phyloP scores from a whole-genome alignment of 2,797 vertebrate species.

The Echeneis naucrates region DNA sequence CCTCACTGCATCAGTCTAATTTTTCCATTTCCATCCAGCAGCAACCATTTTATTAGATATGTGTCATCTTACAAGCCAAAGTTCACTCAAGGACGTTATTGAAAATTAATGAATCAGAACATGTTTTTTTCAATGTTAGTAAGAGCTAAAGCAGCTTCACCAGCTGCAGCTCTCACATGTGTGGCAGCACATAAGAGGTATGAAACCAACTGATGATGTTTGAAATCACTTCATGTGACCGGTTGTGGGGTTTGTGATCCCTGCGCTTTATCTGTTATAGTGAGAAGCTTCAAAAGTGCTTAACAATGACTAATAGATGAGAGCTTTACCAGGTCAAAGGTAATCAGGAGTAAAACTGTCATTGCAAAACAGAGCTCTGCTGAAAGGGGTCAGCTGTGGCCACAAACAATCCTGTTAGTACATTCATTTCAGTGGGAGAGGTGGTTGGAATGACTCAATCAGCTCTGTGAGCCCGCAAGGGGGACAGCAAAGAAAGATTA shows the following conservation, averaged over 20 bases:
- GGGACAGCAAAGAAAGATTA: background rate
- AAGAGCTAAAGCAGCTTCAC: background rate
- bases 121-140: too few species aligned
- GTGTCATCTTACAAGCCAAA: too few species aligned
- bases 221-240: background rate
- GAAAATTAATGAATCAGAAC: too few species aligned
- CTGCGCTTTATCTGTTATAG: too few species aligned
- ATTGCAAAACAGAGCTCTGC: conserved; percentile 1
- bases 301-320: too few species aligned
- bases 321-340: background rate
- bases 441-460: too few species aligned
- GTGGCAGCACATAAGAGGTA: background rate
- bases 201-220: background rate
- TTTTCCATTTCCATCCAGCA: too few species aligned
- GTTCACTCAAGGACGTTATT: too few species aligned
- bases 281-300: background rate
- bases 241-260: background rate
- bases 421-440: background rate
- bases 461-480: background rate
- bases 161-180: background rate
- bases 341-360: background rate
- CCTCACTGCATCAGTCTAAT: too few species aligned
- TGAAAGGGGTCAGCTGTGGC: background rate
- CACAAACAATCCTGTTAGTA: conserved; percentile 19
- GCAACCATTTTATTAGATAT: too few species aligned